Percentiles rank a stretch among this genome's conserved stretches.
These are phyloP conservation scores for Melanotaenia parkinsoni DNA, from an alignment of 2,797 vertebrate species.

Conservation along the genomic window DNA sequence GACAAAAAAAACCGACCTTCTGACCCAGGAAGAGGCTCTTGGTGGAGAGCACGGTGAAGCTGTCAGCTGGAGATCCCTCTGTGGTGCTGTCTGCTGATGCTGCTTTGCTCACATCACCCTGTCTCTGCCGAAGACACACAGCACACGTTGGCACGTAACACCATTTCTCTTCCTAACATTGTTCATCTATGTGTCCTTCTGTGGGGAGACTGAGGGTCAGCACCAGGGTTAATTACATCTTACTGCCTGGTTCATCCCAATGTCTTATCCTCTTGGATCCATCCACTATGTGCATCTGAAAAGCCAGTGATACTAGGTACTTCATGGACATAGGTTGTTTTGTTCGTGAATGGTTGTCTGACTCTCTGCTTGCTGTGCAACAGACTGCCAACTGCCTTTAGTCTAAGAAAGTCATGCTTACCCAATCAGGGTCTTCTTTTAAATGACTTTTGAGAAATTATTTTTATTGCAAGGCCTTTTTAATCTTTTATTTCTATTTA, in stretches of 20 bases:
- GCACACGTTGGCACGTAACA: not conserved
- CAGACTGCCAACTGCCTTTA: no score
- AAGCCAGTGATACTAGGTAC: no score
- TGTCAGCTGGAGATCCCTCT: conserved; percentile 89
- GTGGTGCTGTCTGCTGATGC: conserved; percentile 95
- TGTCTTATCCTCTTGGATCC: no score
- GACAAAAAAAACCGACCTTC: conserved; percentile 86
- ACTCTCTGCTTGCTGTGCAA: no score
- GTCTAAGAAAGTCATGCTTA: not conserved
- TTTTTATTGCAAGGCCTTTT: not conserved
- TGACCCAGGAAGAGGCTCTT: conserved; percentile 98
- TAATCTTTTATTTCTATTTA: not conserved
- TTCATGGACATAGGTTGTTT: no score
- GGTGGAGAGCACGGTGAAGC: conserved; percentile 96
- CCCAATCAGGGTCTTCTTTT: not conserved
- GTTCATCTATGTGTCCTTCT: no score
- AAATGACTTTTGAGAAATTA: not conserved
- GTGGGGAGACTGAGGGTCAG: no score
- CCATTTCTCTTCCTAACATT: no score
- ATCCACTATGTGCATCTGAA: no score
- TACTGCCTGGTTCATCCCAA: no score
- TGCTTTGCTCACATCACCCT: conserved; percentile 92
- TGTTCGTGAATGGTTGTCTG: no score
- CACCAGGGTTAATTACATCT: no score
- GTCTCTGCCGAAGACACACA: conserved; percentile 84